A percentile compares a stretch with the other conserved stretches of the same genome.
Evolutionary conservation across 1,140 invertebrate genomes (phyloP).

Genomic region (Goniozus legneri): DNA sequence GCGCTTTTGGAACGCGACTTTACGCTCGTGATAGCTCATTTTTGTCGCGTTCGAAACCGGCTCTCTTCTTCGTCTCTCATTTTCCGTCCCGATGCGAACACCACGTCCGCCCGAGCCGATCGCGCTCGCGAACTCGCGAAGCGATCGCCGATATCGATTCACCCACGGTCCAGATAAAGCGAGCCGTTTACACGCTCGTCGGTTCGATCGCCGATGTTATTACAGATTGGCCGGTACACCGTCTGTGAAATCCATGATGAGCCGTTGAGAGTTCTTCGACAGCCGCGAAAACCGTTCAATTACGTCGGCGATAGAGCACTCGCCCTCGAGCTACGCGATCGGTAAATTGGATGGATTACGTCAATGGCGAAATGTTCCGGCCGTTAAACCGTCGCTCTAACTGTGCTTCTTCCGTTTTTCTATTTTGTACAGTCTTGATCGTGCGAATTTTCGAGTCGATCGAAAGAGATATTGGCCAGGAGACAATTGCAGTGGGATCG

Average conservation of each 20-base stretch:
- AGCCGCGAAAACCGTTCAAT: slow-evolving; percentile 35
- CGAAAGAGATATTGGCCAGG: too few relatives aligned
- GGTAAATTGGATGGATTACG: too few relatives aligned
- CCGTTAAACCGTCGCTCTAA: too few relatives aligned
- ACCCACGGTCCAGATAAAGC: slow-evolving; percentile 33
- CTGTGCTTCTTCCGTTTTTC: too few relatives aligned
- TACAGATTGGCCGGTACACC: slow-evolving; percentile 35
- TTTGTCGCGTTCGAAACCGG: slow-evolving; percentile 15
- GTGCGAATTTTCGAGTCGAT: too few relatives aligned
- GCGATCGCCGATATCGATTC: slow-evolving; percentile 37
- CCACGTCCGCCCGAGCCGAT: slow-evolving; percentile 15
- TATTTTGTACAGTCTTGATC: too few relatives aligned
- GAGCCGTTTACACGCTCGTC: slow-evolving; percentile 12
- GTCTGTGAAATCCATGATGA: slow-evolving; percentile 40
- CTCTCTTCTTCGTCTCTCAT: slow-evolving; percentile 6
- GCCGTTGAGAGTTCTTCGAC: slow-evolving; percentile 38
- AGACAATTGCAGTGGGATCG: too few relatives aligned
- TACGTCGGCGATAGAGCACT: too few relatives aligned
- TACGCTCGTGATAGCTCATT: slow-evolving; percentile 1
- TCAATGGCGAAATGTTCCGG: too few relatives aligned
- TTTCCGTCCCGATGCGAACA: background rate
- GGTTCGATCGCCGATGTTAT: slow-evolving; percentile 32
- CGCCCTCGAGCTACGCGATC: too few relatives aligned
- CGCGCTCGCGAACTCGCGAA: too few relatives aligned
- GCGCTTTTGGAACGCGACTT: background rate